Evolutionary conservation across 2,888 invertebrate genomes (phyloP).

Genomic region (Danaus chrysippus): DNA sequence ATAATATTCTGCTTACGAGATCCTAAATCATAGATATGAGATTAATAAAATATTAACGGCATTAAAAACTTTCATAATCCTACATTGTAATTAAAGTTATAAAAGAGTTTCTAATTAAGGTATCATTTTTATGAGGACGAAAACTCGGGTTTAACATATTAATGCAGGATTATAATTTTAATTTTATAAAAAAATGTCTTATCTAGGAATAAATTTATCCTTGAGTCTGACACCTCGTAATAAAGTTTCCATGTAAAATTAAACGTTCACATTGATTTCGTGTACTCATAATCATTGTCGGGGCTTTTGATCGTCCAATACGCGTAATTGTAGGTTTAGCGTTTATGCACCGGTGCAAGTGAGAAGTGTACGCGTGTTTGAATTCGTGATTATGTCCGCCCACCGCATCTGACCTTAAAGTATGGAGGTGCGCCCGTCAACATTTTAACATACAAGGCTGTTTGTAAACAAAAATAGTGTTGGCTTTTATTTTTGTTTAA

Average conservation of each 20-base stretch:
- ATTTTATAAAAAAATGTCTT: conserved; percentile 8
- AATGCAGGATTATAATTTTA: conserved; percentile 8
- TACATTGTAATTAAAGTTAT: no score
- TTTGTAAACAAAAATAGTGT: conserved; percentile 23
- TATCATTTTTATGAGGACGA: conserved; percentile 1
- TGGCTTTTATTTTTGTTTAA: conserved; percentile 15
- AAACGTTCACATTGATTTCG: conserved; percentile 65
- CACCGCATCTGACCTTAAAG: conserved; percentile 33
- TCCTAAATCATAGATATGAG: no score
- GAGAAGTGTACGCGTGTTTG: conserved; percentile 33
- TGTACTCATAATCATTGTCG: conserved; percentile 57
- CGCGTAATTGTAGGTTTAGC: conserved; percentile 76
- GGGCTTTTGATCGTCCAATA: conserved; percentile 73
- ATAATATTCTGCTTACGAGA: no score
- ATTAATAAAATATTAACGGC: no score
- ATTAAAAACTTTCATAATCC: no score
- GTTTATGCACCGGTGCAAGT: conserved; percentile 47
- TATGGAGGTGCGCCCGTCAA: conserved; percentile 29
- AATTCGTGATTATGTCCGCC: conserved; percentile 33
- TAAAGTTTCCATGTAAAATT: conserved; percentile 40
- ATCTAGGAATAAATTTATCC: conserved; percentile 25
- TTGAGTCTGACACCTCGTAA: conserved; percentile 32
- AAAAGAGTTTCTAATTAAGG: no score
- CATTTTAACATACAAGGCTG: conserved; percentile 31
- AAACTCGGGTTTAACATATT: conserved; percentile 11